Base-by-base conservation (phyloP, 2,888 invertebrate species). In the Drosophila affinis region DNA sequence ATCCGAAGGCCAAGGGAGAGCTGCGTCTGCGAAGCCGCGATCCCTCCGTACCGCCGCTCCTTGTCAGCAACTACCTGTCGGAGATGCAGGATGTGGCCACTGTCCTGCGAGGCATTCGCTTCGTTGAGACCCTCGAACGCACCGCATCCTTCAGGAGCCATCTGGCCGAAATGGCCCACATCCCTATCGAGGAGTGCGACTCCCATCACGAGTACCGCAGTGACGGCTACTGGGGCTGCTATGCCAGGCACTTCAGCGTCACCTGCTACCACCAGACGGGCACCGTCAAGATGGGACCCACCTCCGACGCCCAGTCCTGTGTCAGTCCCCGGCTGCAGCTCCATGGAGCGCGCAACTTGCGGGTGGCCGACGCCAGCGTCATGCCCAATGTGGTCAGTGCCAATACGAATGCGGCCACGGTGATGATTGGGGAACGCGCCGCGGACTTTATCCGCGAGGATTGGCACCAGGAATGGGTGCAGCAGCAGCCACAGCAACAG, bases 381-480 rank as follows among this genome's bases (percentile, higher is more conserved):
- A 97, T 97, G 96, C 97, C 96, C 0, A 93, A 91, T 3, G 94
- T 96, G 54, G 93, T 95, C 0, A 96, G 96, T 85, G 96, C 95
- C 6, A 97, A 97, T 90, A 96, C 96, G 0, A 97, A 97, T 90
- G 97, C 96, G 0, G 96, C 97, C 0, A 94, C 95, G 0, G 95
- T 97, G 14, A 97, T 97, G 97, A 96, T 97, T 61, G 97, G 94
- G 0, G 97, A 97, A 89, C 96, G 96, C 80, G 96, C 94, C 0
- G 94, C 96, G 1, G 96, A 97, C 48, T 83, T 92, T 6, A 89
- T 92, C 5, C 78, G 76, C 9, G 68, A 88, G 52, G 86, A 91
- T 39, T 91, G 91, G 91, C 45, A 24, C 10, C 29, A 12, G 34
- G 12, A 2, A 14, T 3, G 12, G 34, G 34, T 34, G 21, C 44